A percentile compares a stretch with the other conserved stretches of the same genome.
These are phyloP conservation scores for Gibbula magus DNA, from an alignment of 2,888 invertebrate genomes.

Conservation along the genomic window DNA sequence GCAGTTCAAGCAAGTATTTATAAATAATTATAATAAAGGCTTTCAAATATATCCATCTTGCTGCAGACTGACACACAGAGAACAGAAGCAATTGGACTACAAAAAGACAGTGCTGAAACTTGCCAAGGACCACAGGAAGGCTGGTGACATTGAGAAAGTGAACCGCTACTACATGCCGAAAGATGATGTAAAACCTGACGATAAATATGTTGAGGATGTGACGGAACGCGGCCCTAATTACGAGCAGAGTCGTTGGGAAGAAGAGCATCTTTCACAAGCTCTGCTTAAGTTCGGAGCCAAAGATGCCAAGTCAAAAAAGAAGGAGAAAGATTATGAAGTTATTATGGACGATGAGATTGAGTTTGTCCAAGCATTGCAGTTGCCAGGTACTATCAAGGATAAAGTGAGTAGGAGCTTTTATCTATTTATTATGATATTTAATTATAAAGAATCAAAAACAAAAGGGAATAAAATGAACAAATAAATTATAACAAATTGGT, in stretches of 20 bases:
- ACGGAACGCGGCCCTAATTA: constrained; percentile 82
- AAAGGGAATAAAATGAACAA: too few relatives aligned
- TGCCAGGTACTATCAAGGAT: constrained; percentile 76
- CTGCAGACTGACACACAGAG: constrained; percentile 88
- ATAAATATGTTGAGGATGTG: constrained; percentile 81
- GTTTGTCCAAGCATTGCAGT: constrained; percentile 86
- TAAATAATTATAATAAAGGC: too few relatives aligned
- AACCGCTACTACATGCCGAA: constrained; percentile 96
- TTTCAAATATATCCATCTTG: too few relatives aligned
- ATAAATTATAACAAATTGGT: too few relatives aligned
- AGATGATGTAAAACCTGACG: constrained; percentile 76
- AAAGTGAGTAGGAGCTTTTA: constrained; percentile 45
- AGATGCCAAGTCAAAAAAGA: constrained; percentile 80
- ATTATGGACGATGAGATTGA: constrained; percentile 97
- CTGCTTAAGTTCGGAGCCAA: constrained; percentile 94
- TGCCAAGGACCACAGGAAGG: constrained; percentile 96
- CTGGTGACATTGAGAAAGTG: constrained; percentile 92
- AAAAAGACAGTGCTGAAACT: constrained; percentile 92
- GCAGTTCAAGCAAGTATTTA: too few relatives aligned
- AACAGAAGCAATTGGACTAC: constrained; percentile 88
- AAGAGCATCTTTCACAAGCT: constrained; percentile 95
- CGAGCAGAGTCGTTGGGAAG: constrained; percentile 93
- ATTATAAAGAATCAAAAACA: too few relatives aligned
- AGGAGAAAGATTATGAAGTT: constrained; percentile 87
- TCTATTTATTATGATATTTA: too few relatives aligned